phyloP scores from a whole-genome alignment of 1,140 invertebrate genomes.

The Pogonomyrmex barbatus region DNA sequence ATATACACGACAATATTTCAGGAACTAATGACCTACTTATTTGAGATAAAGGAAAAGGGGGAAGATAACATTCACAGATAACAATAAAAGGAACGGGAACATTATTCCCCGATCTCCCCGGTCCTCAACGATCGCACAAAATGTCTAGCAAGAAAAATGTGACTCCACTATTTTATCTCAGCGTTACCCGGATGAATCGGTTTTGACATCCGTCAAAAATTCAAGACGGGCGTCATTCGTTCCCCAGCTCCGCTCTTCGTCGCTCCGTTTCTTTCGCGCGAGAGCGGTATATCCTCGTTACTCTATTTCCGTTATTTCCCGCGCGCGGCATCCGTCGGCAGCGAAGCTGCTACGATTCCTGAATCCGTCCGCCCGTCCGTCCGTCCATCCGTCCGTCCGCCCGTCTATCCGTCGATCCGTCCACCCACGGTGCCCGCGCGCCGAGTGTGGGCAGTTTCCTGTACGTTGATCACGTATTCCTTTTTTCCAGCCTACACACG shows the following conservation, averaged over 20 bases:
- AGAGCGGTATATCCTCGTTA: slow-evolving; percentile 13
- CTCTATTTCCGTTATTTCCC: slow-evolving; percentile 18
- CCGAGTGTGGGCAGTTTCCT: slow-evolving; percentile 81
- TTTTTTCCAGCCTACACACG: slow-evolving; percentile 75
- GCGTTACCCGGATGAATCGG: neutral
- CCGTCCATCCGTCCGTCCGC: slow-evolving; percentile 27
- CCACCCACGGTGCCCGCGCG: slow-evolving; percentile 76
- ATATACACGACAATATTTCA: neutral
- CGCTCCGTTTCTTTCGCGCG: neutral
- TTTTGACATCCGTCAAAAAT: neutral
- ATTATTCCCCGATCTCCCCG: neutral
- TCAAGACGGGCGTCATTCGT: neutral
- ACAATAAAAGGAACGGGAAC: neutral
- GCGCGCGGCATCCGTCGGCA: slow-evolving; percentile 15
- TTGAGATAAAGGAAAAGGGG: neutral
- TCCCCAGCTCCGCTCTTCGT: neutral
- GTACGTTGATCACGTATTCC: slow-evolving; percentile 80
- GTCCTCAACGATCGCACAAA: neutral
- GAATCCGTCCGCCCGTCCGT: slow-evolving; percentile 61
- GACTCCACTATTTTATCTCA: neutral
- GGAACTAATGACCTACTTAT: neutral
- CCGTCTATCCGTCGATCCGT: slow-evolving; percentile 68
- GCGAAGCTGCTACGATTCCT: slow-evolving; percentile 64
- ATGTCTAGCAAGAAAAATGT: neutral
- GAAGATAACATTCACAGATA: neutral